phyloP scores from a whole-genome alignment of 2,888 invertebrate genomes.

The Uloborus plumipes region DNA sequence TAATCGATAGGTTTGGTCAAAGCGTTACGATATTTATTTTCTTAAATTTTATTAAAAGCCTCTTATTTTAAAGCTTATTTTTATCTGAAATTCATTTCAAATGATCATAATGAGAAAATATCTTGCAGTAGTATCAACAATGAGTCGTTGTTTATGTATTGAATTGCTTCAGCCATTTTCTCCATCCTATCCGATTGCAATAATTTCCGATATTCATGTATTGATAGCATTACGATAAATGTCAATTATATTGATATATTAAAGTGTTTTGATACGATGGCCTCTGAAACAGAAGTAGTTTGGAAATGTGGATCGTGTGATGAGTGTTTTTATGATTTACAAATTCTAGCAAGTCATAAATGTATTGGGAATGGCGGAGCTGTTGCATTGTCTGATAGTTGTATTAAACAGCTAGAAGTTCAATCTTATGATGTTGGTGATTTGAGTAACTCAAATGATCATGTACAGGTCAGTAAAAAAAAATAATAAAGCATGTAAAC shows the following conservation, averaged over 20 bases:
- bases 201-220: constrained; percentile 51
- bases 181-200: constrained; percentile 20
- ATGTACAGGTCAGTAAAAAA: constrained; percentile 50
- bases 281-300: constrained; percentile 50
- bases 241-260: constrained; percentile 47
- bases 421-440: constrained; percentile 41
- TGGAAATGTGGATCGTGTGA: constrained; percentile 64
- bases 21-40: no score
- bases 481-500: constrained; percentile 24
- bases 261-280: constrained; percentile 57
- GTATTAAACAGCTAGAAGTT: constrained; percentile 52
- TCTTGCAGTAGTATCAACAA: no score
- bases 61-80: no score
- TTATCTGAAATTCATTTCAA: no score
- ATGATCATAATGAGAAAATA: no score
- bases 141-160: no score
- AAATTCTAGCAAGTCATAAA: constrained; percentile 59
- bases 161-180: no score
- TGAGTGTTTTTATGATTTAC: constrained; percentile 58
- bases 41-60: no score
- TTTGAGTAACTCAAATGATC: constrained; percentile 51
- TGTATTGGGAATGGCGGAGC: constrained; percentile 53
- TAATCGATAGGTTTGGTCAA: no score
- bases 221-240: constrained; percentile 55
- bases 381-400: constrained; percentile 49